Conservation (phyloP, 2,113 vertebrate genomes). For the Atherinomorus stipes region DNA sequence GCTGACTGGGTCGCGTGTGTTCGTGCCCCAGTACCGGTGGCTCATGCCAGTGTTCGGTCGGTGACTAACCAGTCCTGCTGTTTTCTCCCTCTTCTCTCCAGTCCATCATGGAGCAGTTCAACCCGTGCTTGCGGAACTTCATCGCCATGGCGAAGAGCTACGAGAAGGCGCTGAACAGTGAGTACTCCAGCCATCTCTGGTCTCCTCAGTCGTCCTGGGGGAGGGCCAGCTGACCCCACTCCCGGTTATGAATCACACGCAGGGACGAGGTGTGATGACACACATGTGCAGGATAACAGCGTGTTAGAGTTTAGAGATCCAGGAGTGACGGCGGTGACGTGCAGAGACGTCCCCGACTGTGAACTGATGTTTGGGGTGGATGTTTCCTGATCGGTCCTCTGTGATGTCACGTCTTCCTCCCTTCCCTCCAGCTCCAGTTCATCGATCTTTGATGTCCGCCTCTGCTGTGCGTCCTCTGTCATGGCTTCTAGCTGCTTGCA, state of each 20-base stretch:
- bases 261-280: conserved; percentile 1
- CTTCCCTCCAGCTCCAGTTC: not conserved
- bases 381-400: not conserved
- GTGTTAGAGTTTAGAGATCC: not conserved
- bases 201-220: conserved; percentile 22
- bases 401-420: conserved; percentile 9
- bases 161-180: conserved; percentile 98
- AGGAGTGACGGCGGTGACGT: no score
- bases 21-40: conserved; percentile 56
- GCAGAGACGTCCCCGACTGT: no score
- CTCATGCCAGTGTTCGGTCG: not conserved
- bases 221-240: conserved; percentile 25
- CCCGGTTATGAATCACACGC: conserved; percentile 1
- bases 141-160: conserved; percentile 99
- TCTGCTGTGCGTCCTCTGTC: conserved; percentile 33
- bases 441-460: conserved; percentile 41
- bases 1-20: conserved; percentile 27
- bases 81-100: conserved; percentile 68
- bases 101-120: conserved; percentile 99
- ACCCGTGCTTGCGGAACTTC: conserved; percentile 98
- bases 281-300: not conserved
- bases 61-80: no score
- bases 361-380: not conserved
- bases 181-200: conserved; percentile 69
- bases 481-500: conserved; percentile 42